Percentiles rank a stretch among this genome's conserved stretches.
These are phyloP conservation scores for Dunckerocampus dactyliophorus DNA, from an alignment of 2,113 vertebrate genomes.

Conservation along the genomic window DNA sequence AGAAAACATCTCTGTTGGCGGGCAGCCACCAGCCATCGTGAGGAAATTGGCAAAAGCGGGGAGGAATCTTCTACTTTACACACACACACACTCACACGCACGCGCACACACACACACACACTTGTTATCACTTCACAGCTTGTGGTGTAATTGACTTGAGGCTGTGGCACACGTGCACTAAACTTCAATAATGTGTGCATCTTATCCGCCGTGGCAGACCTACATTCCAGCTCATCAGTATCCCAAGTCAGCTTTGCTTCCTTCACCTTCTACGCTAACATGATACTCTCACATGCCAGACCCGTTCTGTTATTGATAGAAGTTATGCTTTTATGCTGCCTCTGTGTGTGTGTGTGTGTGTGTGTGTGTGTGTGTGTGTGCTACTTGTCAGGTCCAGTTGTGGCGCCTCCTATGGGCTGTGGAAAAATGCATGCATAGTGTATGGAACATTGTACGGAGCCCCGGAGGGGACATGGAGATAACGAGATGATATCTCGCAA, in stretches of 20 bases:
- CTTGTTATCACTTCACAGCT: slow-evolving; percentile 51
- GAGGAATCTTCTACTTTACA: slow-evolving; percentile 39
- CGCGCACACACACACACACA: neutral
- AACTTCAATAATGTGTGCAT: slow-evolving; percentile 36
- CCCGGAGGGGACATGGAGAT: no score
- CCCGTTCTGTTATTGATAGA: neutral
- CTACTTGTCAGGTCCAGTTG: no score
- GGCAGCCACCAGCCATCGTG: slow-evolving; percentile 30
- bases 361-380: neutral
- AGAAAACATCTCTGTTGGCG: slow-evolving; percentile 41
- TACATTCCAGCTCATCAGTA: neutral
- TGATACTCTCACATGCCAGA: no score
- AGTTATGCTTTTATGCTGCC: neutral
- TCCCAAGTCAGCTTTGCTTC: no score
- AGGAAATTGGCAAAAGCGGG: slow-evolving; percentile 26
- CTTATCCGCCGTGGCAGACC: slow-evolving; percentile 21
- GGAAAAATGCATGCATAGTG: no score
- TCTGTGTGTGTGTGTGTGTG: no score
- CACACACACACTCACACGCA: slow-evolving; percentile 5
- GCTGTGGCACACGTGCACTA: slow-evolving; percentile 16
- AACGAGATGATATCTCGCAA: no score
- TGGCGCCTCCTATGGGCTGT: no score
- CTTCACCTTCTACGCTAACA: neutral
- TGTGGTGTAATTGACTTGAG: slow-evolving; percentile 42
- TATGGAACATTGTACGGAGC: no score